Evolutionary conservation across 2,797 vertebrate genomes (phyloP).

Genomic region (Limnodromus scolopaceus): DNA sequence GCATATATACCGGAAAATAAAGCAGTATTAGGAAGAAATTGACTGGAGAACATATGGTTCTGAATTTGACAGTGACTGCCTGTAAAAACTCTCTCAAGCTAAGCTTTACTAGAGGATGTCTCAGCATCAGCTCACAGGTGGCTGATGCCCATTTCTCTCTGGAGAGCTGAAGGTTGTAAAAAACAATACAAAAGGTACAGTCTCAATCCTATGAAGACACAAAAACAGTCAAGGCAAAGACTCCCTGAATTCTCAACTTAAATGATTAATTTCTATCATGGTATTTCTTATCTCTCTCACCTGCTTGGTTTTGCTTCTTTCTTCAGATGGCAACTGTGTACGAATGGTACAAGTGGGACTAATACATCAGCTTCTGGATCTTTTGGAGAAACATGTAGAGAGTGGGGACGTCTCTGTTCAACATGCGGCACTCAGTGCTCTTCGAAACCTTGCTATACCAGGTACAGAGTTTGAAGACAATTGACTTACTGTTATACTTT

Average conservation of each 20-base stretch:
- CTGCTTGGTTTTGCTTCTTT: neutral
- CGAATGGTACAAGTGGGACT: constrained; percentile 89
- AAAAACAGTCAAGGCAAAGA: neutral
- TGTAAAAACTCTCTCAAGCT: neutral
- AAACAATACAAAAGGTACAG: neutral
- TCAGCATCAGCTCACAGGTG: neutral
- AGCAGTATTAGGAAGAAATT: neutral
- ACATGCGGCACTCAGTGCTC: constrained; percentile 89
- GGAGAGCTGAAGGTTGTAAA: neutral
- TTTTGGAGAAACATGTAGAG: constrained; percentile 86
- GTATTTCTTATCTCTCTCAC: neutral
- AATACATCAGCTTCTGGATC: constrained; percentile 86
- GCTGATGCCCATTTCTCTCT: neutral
- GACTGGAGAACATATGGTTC: neutral
- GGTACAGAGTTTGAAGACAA: constrained; percentile 70
- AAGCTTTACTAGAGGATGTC: neutral
- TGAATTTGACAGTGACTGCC: neutral
- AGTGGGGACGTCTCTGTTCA: constrained; percentile 88
- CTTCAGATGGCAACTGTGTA: constrained; percentile 86
- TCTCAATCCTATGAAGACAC: neutral
- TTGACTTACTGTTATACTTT: no score
- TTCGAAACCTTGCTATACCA: constrained; percentile 89
- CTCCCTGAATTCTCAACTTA: neutral
- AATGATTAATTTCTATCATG: rapidly evolving
- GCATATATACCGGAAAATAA: neutral